phyloP scores from a whole-genome alignment of 2,888 invertebrate genomes.

The Microdon myrmicae region DNA sequence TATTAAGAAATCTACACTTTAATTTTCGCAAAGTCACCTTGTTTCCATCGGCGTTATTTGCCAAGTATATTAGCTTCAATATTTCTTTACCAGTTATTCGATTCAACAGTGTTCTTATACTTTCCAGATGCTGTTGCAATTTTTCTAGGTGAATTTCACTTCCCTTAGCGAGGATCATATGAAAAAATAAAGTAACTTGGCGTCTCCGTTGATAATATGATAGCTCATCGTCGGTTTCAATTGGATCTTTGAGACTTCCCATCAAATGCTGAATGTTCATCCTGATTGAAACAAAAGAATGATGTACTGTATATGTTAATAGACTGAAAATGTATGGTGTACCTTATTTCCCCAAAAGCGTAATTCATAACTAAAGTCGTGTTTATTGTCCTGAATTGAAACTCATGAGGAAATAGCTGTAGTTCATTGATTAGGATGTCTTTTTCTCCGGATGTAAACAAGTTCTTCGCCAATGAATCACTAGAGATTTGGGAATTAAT shows the following conservation, averaged over 20 bases:
- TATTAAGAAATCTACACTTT: not conserved
- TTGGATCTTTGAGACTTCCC: constrained; percentile 53
- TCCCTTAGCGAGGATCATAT: constrained; percentile 55
- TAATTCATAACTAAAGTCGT: constrained; percentile 53
- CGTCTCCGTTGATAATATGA: constrained; percentile 55
- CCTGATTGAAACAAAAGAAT: constrained; percentile 52
- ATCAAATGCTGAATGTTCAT: constrained; percentile 60
- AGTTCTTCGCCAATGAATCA: constrained; percentile 59
- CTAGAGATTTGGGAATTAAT: constrained; percentile 55
- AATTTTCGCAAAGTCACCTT: constrained; percentile 52
- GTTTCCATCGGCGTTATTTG: constrained; percentile 61
- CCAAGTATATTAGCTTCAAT: constrained; percentile 59
- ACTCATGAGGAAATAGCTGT: constrained; percentile 55
- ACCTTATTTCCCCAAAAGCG: constrained; percentile 61
- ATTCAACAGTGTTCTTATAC: constrained; percentile 58
- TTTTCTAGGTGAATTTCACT: constrained; percentile 38
- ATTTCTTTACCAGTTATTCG: constrained; percentile 55
- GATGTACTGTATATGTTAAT: not conserved
- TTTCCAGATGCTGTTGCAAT: constrained; percentile 44
- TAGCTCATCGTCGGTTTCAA: constrained; percentile 34
- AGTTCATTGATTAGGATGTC: constrained; percentile 46
- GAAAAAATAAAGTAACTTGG: constrained; percentile 60
- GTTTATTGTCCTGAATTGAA: constrained; percentile 54
- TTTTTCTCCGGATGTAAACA: constrained; percentile 52
- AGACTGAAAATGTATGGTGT: not conserved